Evolutionary conservation across 2,888 invertebrate genomes (phyloP), one percentile per base, ranked within the genome.

Genomic region (Acleris cristana): DNA sequence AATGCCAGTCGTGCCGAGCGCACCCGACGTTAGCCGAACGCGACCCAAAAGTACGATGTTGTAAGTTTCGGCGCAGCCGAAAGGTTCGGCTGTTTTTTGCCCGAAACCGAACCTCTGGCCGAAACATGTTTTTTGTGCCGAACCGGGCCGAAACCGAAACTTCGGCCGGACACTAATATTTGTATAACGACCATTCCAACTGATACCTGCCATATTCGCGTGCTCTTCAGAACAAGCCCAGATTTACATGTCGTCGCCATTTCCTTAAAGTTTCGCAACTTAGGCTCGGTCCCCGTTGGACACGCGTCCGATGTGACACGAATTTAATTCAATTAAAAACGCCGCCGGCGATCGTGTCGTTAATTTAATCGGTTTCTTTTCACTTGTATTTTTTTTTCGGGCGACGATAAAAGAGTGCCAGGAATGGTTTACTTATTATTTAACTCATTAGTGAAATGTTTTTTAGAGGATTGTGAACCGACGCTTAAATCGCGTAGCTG

Each of bases 261-360:
- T 68, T 54, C 18, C 30, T 51, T 64, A 45, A 55, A 52, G 30
- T 52, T 30, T 52, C 45, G 56, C 56, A 45, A 51, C 52, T 66
- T 61, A 64, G 56, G 44, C n/a, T 19, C 67, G 18, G 18, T 26
- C 60, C 49, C n/a, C 55, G 18, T 55, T 60, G 3, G 26, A 8
- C 18, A 44, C 30, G 23, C n/a, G 44, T 21, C 52, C 64, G 34
- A 59, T 56, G 45, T 56, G 65, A 52, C 48, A 19, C 8, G 45
- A 44, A 57, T 45, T 45, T 19, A 44, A 56, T 56, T 21, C 40
- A 16, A 44, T 44, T 40, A 21, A 56, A 19, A 34, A 10, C 6
- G 10, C 8, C 34, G 34, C 34, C 40, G 12, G 12, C 1, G 16
- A 40, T 40, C 8, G 19, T 44, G 14, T 56, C 40, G 4, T 14